phyloP scores from a whole-genome alignment of 2,888 invertebrate genomes.

The Leptinotarsa juncta region DNA sequence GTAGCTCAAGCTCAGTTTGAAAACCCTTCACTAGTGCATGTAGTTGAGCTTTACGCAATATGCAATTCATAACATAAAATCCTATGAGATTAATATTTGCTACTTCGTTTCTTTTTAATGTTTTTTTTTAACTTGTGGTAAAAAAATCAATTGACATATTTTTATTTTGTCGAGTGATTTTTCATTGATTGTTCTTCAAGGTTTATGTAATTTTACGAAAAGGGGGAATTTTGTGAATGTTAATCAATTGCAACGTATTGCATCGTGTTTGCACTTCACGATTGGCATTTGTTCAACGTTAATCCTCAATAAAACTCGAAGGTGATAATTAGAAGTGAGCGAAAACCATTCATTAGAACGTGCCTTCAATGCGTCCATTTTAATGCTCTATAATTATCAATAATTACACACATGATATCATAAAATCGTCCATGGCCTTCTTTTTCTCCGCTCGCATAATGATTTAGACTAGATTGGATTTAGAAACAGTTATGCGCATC shows the following conservation, averaged over 20 bases:
- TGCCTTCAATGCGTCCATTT: slow-evolving; percentile 38
- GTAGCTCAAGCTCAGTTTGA: too few species aligned
- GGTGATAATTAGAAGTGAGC: slow-evolving; percentile 22
- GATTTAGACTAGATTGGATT: slow-evolving; percentile 30
- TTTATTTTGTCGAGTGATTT: not conserved
- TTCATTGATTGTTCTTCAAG: not conserved
- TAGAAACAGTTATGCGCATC: slow-evolving; percentile 31
- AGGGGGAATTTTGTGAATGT: not conserved
- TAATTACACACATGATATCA: slow-evolving; percentile 43
- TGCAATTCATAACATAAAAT: too few species aligned
- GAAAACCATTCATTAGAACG: slow-evolving; percentile 40
- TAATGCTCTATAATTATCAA: slow-evolving; percentile 42
- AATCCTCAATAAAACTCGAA: slow-evolving; percentile 8
- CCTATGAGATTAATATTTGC: too few species aligned
- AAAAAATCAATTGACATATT: too few species aligned
- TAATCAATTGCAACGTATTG: not conserved
- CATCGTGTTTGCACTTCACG: not conserved
- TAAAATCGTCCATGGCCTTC: slow-evolving; percentile 42
- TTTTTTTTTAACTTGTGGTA: too few species aligned
- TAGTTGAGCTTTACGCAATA: too few species aligned
- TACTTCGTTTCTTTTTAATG: too few species aligned
- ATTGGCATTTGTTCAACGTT: slow-evolving; percentile 13
- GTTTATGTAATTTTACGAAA: not conserved
- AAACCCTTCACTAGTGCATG: too few species aligned
- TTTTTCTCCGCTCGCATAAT: slow-evolving; percentile 30